These are phyloP conservation scores for Gymnorhina tibicen DNA, from an alignment of 2,113 vertebrate species.

Conservation along the genomic window DNA sequence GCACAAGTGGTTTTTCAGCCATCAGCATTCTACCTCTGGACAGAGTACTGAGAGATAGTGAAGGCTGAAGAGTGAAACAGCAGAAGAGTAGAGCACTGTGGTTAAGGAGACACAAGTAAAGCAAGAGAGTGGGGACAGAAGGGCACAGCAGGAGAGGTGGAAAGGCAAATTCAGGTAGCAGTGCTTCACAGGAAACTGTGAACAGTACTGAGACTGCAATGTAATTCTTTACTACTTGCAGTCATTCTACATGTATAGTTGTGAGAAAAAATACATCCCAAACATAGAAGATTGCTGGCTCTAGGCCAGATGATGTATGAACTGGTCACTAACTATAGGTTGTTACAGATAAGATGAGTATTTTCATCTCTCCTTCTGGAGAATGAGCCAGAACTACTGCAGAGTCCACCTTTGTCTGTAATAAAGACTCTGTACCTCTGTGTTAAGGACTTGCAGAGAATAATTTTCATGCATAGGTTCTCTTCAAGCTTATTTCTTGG, in stretches of 20 bases:
- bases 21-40: too few species aligned
- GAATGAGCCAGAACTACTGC: not conserved
- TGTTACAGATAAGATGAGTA: not conserved
- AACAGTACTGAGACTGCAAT: not conserved
- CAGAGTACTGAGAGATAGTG: not conserved
- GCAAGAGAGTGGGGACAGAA: not conserved
- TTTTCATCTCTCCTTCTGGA: not conserved
- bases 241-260: not conserved
- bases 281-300: not conserved
- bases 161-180: not conserved
- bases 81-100: not conserved
- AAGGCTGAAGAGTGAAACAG: not conserved
- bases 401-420: not conserved
- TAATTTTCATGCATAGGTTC: not conserved
- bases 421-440: not conserved
- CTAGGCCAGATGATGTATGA: not conserved
- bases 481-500: not conserved
- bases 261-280: not conserved
- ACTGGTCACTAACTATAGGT: not conserved
- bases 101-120: not conserved
- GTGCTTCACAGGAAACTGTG: not conserved
- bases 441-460: not conserved
- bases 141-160: not conserved
- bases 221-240: not conserved
- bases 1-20: not conserved